Evolutionary conservation across 2,797 vertebrate species (phyloP), one percentile per base, ranked within the genome.

Genomic region (Podarcis lilfordi): DNA sequence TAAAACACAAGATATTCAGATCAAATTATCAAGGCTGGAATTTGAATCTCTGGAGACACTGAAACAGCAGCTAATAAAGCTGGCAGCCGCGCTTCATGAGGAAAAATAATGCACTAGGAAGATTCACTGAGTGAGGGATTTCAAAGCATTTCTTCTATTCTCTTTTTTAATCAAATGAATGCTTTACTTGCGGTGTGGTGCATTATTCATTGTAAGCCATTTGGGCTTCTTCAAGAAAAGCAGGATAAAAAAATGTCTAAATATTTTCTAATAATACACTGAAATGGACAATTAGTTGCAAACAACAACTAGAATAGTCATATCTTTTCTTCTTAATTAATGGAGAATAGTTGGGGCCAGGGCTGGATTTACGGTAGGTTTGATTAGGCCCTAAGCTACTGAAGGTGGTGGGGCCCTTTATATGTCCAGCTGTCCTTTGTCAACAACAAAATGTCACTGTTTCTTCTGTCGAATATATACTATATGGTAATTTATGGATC

Each of bases 161-260:
- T 61, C 59, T 68, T 68, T 68, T 68, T 29, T 68, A 68, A 68
- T 23, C 75, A 66, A 80, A 86, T 32, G 23, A 50, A 55, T 23
- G 23, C 32, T 69, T 55, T 80, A 59, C 32, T 80, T 86, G 76
- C 15, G 55, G 79, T 55, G 79, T 37, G 45, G 55, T 86, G 32
- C 50, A 61, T 72, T 86, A 59, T 80, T 86, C 76, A 86, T 68
- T 69, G 40, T 78, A 78, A 78, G 66, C n/a, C 78, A n/a, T 23
- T 45, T 61, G 45, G 4, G 27, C 37, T 55, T 55, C 77, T 71
- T 75, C 75, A 68, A 45, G 40, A 19, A 77, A 79, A 69, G 13
- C 43, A 50, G n/a, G 29, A 78, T 78, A 32, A 80, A 10, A 55
- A 50, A 59, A 61, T 80, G 66, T 86, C 80, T 71, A 72, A 59